Evolutionary conservation across 2,797 vertebrate species (phyloP).

Genomic region (Leptodactylus fallax): DNA sequence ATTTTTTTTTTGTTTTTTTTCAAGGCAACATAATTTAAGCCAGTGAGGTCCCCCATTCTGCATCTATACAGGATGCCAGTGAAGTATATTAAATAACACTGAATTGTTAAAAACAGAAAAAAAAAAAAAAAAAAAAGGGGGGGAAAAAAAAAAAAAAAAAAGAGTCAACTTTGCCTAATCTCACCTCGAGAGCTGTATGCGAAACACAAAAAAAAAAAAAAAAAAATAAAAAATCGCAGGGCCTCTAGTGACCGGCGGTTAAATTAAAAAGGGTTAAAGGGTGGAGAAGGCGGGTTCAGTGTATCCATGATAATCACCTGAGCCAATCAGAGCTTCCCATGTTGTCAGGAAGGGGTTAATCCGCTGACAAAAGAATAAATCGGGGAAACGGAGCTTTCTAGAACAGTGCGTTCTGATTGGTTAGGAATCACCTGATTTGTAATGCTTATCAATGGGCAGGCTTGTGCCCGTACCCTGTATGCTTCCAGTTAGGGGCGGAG

Average conservation of each 20-base stretch:
- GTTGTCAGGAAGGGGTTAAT: neutral
- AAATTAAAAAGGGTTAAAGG: neutral
- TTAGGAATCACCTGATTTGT: slow-evolving; percentile 40
- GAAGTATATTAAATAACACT: slow-evolving; percentile 50
- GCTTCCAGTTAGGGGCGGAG: slow-evolving; percentile 35
- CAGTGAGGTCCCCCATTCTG: slow-evolving; percentile 16
- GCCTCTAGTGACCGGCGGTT: slow-evolving; percentile 18
- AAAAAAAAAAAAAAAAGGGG: neutral
- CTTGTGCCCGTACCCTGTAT: slow-evolving; percentile 51
- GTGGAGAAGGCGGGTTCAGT: slow-evolving; percentile 42
- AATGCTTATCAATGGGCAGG: slow-evolving; percentile 49
- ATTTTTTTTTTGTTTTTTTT: slow-evolving; percentile 19
- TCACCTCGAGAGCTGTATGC: neutral
- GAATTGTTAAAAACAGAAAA: slow-evolving; percentile 17
- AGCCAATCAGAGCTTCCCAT: slow-evolving; percentile 42
- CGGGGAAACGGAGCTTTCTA: neutral
- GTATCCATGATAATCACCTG: slow-evolving; percentile 41
- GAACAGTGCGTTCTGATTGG: slow-evolving; percentile 34
- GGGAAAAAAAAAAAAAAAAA: neutral
- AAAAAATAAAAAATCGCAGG: neutral
- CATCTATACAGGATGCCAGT: slow-evolving; percentile 11
- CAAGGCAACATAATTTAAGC: slow-evolving; percentile 42
- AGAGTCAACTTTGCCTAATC: slow-evolving; percentile 2
- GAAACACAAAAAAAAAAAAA: neutral
- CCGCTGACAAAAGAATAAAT: neutral